Conservation (phyloP, 2,888 invertebrate species). For the Anthophora plumipes region DNA sequence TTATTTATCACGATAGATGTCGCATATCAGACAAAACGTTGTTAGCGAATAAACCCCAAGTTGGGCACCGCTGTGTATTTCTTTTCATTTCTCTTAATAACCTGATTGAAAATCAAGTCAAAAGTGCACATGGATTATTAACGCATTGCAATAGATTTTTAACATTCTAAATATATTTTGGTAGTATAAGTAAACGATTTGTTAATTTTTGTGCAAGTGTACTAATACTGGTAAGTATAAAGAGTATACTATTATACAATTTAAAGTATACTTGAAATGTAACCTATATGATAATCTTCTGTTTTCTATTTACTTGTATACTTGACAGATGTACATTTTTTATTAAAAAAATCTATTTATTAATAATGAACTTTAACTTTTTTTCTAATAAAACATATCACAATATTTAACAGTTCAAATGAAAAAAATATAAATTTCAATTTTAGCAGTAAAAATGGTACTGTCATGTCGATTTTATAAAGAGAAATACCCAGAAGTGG, state of each 20-base stretch:
- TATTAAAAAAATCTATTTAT: neutral
- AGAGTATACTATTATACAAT: constrained; percentile 19
- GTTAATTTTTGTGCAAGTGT: constrained; percentile 12
- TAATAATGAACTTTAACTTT: neutral
- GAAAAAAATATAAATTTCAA: neutral
- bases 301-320: constrained; percentile 10
- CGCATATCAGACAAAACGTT: constrained; percentile 13
- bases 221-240: constrained; percentile 52
- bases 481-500: constrained; percentile 98
- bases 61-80: constrained; percentile 66
- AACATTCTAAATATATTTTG: constrained; percentile 22
- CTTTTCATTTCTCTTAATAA: constrained; percentile 71
- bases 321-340: constrained; percentile 1
- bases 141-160: constrained; percentile 38
- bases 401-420: neutral
- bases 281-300: constrained; percentile 56
- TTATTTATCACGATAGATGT: constrained; percentile 38
- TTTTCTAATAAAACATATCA: neutral
- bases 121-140: constrained; percentile 62
- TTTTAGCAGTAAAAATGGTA: constrained; percentile 88
- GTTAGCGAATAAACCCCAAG: constrained; percentile 9
- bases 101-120: constrained; percentile 49
- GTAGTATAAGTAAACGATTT: constrained; percentile 26
- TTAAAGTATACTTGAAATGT: constrained; percentile 21
- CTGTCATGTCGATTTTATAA: constrained; percentile 98